phyloP scores from a whole-genome alignment of 1,140 invertebrate species.

The Myzus persicae region DNA sequence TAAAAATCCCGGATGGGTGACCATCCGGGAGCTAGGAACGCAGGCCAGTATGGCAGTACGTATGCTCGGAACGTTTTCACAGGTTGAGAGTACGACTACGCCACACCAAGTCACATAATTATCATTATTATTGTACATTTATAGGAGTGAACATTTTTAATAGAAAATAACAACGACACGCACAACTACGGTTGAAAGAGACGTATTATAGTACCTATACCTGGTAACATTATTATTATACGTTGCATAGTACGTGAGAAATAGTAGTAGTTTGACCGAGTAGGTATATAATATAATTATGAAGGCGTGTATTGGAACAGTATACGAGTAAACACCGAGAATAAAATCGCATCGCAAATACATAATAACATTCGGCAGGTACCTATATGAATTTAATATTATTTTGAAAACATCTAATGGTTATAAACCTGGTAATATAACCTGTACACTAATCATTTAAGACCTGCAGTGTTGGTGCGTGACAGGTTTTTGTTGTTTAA shows the following conservation, averaged over 20 bases:
- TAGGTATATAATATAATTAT: not conserved
- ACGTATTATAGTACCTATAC: not conserved
- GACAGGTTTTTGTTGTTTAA: no score
- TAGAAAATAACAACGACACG: not conserved
- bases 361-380: not conserved
- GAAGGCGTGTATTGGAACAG: not conserved
- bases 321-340: not conserved
- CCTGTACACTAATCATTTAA: no score
- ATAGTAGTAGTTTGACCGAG: not conserved
- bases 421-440: no score
- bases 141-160: not conserved
- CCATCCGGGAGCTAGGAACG: no score
- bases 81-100: no score
- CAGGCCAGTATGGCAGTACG: no score
- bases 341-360: not conserved
- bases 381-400: not conserved
- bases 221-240: not conserved
- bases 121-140: no score
- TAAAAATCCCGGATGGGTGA: no score
- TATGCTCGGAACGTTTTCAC: no score
- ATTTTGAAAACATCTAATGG: no score
- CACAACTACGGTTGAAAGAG: not conserved
- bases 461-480: no score
- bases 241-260: not conserved
- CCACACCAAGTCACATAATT: no score